Conservation (phyloP, 2,888 invertebrate species). For the Macaria notata region DNA sequence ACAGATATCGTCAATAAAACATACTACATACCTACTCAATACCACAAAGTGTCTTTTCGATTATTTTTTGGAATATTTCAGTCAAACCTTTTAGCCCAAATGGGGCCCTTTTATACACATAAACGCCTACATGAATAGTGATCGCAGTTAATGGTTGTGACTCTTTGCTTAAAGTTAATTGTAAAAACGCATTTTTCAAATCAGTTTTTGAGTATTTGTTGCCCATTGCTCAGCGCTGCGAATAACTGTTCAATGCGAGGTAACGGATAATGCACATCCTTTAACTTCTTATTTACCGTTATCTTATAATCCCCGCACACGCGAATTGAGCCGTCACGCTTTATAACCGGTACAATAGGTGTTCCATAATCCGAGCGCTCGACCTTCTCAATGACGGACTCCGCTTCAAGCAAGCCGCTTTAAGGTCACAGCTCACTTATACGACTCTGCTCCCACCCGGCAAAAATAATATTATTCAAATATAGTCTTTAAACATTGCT, state of each 20-base stretch:
- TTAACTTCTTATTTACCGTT: no score
- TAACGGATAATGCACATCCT: no score
- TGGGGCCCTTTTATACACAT: constrained; percentile 1
- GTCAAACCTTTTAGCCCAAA: constrained; percentile 20
- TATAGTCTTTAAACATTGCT: no score
- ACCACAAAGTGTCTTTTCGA: constrained; percentile 8
- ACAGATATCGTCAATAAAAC: constrained; percentile 7
- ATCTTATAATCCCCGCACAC: no score
- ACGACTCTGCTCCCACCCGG: no score
- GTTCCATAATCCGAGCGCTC: no score
- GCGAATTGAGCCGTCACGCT: no score
- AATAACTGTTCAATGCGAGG: constrained; percentile 32
- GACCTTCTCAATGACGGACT: no score
- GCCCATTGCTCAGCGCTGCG: constrained; percentile 14
- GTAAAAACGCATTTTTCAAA: constrained; percentile 18
- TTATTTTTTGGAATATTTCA: constrained; percentile 20
- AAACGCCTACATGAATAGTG: constrained; percentile 18
- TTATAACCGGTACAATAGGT: no score
- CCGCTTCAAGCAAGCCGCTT: no score
- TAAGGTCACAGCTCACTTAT: no score
- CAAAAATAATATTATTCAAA: no score
- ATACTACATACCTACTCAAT: neutral
- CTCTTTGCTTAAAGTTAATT: constrained; percentile 4
- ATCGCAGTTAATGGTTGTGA: constrained; percentile 21
- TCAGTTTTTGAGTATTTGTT: constrained; percentile 21